phyloP scores from a whole-genome alignment of 1,140 invertebrate genomes.

The Drosophila triauraria region DNA sequence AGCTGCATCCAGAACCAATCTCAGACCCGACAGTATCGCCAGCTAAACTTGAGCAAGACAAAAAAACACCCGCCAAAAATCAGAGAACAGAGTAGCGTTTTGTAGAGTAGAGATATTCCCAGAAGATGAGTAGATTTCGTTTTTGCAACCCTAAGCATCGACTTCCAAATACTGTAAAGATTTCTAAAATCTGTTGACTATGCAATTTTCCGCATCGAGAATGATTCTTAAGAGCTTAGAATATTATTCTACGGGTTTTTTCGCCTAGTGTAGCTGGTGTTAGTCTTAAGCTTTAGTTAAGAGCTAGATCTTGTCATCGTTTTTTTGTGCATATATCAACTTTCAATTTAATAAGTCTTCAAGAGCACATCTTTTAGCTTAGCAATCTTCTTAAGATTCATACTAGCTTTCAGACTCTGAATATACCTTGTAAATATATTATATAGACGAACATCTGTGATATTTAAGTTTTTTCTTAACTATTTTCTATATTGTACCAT shows the following conservation, averaged over 20 bases:
- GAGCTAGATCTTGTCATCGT: slow-evolving; percentile 68
- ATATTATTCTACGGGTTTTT: slow-evolving; percentile 11
- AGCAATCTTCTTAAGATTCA: slow-evolving; percentile 41
- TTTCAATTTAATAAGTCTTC: slow-evolving; percentile 53
- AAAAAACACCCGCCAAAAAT: slow-evolving; percentile 5
- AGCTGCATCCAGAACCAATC: slow-evolving; percentile 42
- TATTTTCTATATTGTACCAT: slow-evolving; percentile 76
- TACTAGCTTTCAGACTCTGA: slow-evolving; percentile 39
- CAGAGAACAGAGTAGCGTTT: not conserved
- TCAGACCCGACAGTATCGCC: slow-evolving; percentile 55
- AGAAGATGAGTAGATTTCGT: not conserved
- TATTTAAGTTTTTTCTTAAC: slow-evolving; percentile 83
- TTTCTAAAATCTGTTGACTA: slow-evolving; percentile 5
- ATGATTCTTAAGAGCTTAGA: not conserved
- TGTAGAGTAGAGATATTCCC: not conserved
- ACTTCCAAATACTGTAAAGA: not conserved
- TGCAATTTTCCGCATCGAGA: slow-evolving; percentile 8
- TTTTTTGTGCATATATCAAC: slow-evolving; percentile 65
- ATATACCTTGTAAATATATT: slow-evolving; percentile 44
- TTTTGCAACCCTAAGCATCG: not conserved
- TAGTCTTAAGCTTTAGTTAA: slow-evolving; percentile 53
- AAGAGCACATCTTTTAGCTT: slow-evolving; percentile 21
- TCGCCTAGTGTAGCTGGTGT: slow-evolving; percentile 35
- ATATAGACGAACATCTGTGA: slow-evolving; percentile 72
- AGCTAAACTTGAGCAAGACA: slow-evolving; percentile 17